Percentiles rank a stretch among this genome's conserved stretches.
These are phyloP conservation scores for Brachypalpus laphriformis DNA, from an alignment of 2,888 invertebrate genomes.

Conservation along the genomic window DNA sequence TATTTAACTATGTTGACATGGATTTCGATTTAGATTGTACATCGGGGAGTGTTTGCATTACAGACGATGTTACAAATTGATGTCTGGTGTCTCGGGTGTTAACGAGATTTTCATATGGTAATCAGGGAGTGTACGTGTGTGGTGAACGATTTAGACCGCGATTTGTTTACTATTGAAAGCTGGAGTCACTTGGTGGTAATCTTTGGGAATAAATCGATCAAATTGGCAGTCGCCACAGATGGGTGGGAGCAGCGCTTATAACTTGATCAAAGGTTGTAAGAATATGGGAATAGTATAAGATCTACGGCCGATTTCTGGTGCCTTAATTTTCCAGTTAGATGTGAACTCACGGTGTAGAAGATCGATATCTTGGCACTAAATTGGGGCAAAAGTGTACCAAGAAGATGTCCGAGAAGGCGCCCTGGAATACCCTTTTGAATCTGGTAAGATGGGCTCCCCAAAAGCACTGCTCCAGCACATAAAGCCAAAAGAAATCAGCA, in stretches of 20 bases:
- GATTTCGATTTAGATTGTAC: constrained; percentile 50
- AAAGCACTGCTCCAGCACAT: too few species aligned
- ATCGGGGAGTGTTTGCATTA: constrained; percentile 7
- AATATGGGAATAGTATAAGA: too few species aligned
- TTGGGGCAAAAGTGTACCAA: too few species aligned
- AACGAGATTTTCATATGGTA: constrained; percentile 17
- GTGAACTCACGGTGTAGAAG: too few species aligned
- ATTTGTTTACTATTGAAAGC: constrained; percentile 18
- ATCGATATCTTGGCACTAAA: too few species aligned
- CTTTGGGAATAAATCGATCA: not conserved
- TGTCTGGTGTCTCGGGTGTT: constrained; percentile 23
- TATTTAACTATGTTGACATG: constrained; percentile 68
- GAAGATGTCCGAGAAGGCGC: too few species aligned
- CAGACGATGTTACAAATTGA: not conserved
- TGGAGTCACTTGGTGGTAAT: constrained; percentile 21
- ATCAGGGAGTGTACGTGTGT: not conserved
- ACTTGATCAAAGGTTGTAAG: too few species aligned
- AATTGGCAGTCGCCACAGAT: not conserved
- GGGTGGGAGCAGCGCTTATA: not conserved
- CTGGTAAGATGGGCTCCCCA: too few species aligned
- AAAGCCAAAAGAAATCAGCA: too few species aligned
- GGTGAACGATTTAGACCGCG: not conserved
- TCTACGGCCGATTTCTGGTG: too few species aligned
- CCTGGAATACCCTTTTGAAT: too few species aligned
- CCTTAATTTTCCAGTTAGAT: too few species aligned